phyloP scores from a whole-genome alignment of 2,797 vertebrate genomes.

The Girardinus metallicus region DNA sequence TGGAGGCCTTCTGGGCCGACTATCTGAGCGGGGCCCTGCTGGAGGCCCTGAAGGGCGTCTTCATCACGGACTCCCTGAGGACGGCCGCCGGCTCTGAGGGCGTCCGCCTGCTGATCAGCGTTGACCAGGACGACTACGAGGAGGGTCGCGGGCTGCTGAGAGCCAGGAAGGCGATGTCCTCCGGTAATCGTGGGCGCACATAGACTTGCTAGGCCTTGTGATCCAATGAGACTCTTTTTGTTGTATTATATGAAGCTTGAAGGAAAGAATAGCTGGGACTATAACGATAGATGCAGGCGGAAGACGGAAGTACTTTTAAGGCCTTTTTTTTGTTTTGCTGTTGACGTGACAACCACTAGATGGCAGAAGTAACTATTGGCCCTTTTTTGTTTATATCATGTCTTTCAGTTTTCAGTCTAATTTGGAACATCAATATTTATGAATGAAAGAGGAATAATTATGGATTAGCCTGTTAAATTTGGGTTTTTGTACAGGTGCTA shows the following conservation, averaged over 20 bases:
- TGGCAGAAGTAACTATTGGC: slow-evolving; percentile 69
- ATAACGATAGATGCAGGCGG: background rate
- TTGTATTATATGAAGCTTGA: slow-evolving; percentile 17
- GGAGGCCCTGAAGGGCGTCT: slow-evolving; percentile 91
- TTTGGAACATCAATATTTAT: slow-evolving; percentile 28
- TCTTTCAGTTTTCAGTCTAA: slow-evolving; percentile 22
- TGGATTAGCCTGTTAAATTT: slow-evolving; percentile 38
- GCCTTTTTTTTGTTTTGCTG: slow-evolving; percentile 26
- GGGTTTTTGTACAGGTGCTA: slow-evolving; percentile 55
- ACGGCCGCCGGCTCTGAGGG: slow-evolving; percentile 88
- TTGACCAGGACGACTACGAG: slow-evolving; percentile 94
- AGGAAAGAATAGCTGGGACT: background rate
- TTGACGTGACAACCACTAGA: slow-evolving; percentile 60
- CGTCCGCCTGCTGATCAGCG: slow-evolving; percentile 89
- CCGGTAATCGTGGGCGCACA: slow-evolving; percentile 29
- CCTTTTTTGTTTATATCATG: slow-evolving; percentile 29
- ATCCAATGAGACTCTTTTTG: slow-evolving; percentile 17
- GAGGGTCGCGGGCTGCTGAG: slow-evolving; percentile 84
- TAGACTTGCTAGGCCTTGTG: slow-evolving; percentile 33
- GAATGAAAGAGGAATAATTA: slow-evolving; percentile 16
- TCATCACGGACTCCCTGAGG: slow-evolving; percentile 91
- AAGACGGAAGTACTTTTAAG: slow-evolving; percentile 34
- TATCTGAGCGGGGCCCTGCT: slow-evolving; percentile 91
- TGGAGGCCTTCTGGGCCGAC: slow-evolving; percentile 93
- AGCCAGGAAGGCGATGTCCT: slow-evolving; percentile 30